Evolutionary conservation across 2,797 vertebrate genomes (phyloP), one percentile per base, ranked within the genome.

Genomic region (Peromyscus melanophrys): DNA sequence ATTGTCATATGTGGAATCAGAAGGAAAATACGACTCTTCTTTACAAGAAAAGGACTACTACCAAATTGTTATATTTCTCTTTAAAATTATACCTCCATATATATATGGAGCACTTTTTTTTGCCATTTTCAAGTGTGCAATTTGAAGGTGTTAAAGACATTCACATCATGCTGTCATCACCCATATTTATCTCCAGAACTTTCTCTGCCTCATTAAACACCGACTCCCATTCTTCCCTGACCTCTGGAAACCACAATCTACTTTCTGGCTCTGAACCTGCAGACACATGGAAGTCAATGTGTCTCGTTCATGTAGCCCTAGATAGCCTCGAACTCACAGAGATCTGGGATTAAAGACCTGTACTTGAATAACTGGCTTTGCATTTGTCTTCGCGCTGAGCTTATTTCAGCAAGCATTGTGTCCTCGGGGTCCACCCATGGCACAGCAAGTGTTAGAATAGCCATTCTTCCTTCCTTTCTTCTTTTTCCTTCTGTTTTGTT

Each of bases 381-480:
- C n/a, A 55, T 19, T 16, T 52, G 46, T 11, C 49, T 81, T 81
- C 27, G 8, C 12, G 21, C 13, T 4, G 63, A 67, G 76, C 40
- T 59, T n/a, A 59, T 65, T 40, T 61, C 81, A 57, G 49, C 10
- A 0, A 7, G 55, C 23, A 16, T 3, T 2, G 34, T 0, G 49
- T 49, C 65, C 19, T 61, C 12, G 0, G 31, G 43, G 6, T 16
- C 2, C 13, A 0, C 8, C 37, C 23, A 8, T 0, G 0, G 3
- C 2, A 29, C 16, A 34, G 71, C 19, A 0, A 0, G 14, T 6
- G 71, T 37, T 83, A 55, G 19, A 37, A 69, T 4, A 83, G 27
- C 59, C 27, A 6, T 37, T n/a, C 55, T 80, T 6, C 11, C 49
- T 0, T 4, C 40, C 34, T 29, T 7, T 46, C 11, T 27, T 34